A percentile compares a stretch with the other conserved stretches of the same genome.
phyloP scores from a whole-genome alignment of 2,888 invertebrate species.

The Polia nebulosa region DNA sequence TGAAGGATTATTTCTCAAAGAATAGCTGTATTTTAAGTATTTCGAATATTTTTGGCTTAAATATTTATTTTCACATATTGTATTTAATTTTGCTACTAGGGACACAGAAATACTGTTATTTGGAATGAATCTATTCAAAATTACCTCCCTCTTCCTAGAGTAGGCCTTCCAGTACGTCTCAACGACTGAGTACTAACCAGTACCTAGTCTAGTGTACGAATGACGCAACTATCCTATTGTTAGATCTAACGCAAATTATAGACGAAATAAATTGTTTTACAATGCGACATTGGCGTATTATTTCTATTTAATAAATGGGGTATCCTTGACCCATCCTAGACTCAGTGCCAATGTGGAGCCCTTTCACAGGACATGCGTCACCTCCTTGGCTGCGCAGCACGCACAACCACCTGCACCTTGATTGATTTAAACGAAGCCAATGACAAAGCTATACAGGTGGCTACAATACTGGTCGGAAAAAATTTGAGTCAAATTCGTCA shows the following conservation, averaged over 20 bases:
- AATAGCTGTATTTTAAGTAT: no score
- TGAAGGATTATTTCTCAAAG: no score
- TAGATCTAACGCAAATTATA: conserved; percentile 69
- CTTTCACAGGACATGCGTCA: no score
- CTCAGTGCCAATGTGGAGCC: no score
- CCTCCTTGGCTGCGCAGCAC: no score
- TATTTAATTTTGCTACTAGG: not conserved
- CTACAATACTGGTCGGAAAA: no score
- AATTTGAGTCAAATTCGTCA: no score
- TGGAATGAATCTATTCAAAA: conserved; percentile 46
- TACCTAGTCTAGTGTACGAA: conserved; percentile 39
- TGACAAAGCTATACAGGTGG: no score
- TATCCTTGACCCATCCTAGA: no score
- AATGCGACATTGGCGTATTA: conserved; percentile 56
- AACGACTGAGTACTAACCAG: conserved; percentile 36
- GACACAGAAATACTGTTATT: conserved; percentile 40
- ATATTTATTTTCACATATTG: not conserved
- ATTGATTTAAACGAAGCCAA: no score
- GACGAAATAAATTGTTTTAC: conserved; percentile 74
- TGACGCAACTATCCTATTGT: conserved; percentile 60
- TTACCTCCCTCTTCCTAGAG: conserved; percentile 48
- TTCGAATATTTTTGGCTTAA: not conserved
- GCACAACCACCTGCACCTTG: no score
- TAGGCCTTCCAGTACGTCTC: conserved; percentile 37
- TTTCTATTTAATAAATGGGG: conserved; percentile 11